Percentiles rank a stretch among this genome's conserved stretches.
Conservation (phyloP, 2,113 vertebrate genomes). For the Nycticebus coucang region DNA sequence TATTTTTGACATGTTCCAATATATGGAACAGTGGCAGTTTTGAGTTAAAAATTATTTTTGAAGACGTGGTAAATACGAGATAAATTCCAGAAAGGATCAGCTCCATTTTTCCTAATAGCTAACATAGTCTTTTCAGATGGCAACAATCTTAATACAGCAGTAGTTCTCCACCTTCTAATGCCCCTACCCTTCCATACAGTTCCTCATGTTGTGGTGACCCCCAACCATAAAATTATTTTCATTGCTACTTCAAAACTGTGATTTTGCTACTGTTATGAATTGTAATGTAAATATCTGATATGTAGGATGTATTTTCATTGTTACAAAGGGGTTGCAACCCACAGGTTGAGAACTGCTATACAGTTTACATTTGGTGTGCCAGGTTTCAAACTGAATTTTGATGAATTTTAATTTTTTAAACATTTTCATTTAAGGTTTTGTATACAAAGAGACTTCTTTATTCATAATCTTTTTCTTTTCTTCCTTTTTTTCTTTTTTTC, state of each 20-base stretch:
- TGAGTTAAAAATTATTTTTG: neutral
- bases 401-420: neutral
- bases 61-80: neutral
- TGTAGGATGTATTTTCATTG: too few species aligned
- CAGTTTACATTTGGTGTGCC: neutral
- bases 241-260: too few species aligned
- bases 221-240: too few species aligned
- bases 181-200: too few species aligned
- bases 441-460: neutral
- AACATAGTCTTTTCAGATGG: neutral
- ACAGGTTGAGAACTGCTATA: too few species aligned
- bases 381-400: neutral
- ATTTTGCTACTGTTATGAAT: too few species aligned
- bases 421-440: neutral
- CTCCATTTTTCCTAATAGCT: neutral
- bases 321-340: too few species aligned
- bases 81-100: neutral
- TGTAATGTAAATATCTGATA: too few species aligned
- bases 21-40: neutral
- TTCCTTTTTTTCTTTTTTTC: too few species aligned
- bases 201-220: too few species aligned
- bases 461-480: neutral
- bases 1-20: too few species aligned
- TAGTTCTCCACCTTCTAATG: too few species aligned
- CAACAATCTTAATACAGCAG: neutral